Base-by-base conservation (phyloP, 2,113 vertebrate genomes). In the Erinaceus europaeus region DNA sequence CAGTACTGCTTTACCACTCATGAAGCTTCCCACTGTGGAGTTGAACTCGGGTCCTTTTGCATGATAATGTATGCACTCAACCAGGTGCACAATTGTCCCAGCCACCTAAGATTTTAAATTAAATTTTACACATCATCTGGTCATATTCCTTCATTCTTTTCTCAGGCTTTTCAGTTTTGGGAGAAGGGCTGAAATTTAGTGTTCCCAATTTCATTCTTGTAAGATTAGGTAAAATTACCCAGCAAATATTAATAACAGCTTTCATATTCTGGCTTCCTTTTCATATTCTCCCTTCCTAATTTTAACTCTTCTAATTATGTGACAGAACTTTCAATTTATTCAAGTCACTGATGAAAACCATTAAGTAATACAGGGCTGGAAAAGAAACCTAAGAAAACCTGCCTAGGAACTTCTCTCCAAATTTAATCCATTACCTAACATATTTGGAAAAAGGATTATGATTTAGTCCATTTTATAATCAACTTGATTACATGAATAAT, bases 201-300 rank as follows among this genome's bases (percentile, higher is more conserved):
- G 77, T 20, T 57, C 23, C 14, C 17, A 36, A 65, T 32, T 14
- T 57, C 44, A 90, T 38, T 2, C 15, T n/a, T 34, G 4, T 36
- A 65, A 40, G 88, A 90, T 89, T 42, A 77, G 73, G n/a, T n/a
- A n/a, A n/a, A n/a, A n/a, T n/a, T n/a, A n/a, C 29, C 46, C 25
- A 75, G 23, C 29, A 21, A 4, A 89, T 20, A 36, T 25, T 81
- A 78, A 46, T 34, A 59, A 68, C 9, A 72, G 42, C 18, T 62
- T 65, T 57, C 59, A 46, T 62, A 46, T 68, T 91, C 61, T 84
- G 50, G n/a, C n/a, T n/a, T n/a, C n/a, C n/a, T n/a, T n/a, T n/a
- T n/a, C n/a, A n/a, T n/a, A 78, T 17, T 76, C 32, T 52, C 72
- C 71, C 21, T 38, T 25, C 71, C 59, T 18, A n/a, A 64, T 83